These are phyloP conservation scores for Cyclargus thomasi DNA, from an alignment of 1,140 invertebrate species.

Conservation along the genomic window DNA sequence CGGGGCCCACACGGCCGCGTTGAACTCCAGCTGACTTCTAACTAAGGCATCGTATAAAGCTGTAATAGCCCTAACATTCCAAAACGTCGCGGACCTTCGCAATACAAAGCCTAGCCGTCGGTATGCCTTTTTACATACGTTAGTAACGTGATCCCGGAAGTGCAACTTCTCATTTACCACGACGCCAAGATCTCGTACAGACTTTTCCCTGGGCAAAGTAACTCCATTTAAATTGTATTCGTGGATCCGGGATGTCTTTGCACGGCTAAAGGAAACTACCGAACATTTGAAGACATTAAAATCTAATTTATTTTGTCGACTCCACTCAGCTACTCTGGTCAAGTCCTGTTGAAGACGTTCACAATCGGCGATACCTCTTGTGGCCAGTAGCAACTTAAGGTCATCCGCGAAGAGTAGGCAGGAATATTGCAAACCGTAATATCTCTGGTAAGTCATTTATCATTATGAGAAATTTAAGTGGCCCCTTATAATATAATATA, in stretches of 20 bases:
- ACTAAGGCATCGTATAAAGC: no score
- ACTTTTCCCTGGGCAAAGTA: not conserved
- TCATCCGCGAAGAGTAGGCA: not conserved
- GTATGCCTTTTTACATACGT: not conserved
- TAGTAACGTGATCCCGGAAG: not conserved
- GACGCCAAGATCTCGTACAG: not conserved
- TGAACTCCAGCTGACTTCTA: no score
- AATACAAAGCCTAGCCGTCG: not conserved
- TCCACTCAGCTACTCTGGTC: not conserved
- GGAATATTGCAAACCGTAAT: not conserved
- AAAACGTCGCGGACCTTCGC: not conserved
- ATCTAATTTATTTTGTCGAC: not conserved
- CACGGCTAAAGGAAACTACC: not conserved
- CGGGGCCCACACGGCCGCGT: no score
- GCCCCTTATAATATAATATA: no score
- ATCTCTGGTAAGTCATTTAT: not conserved
- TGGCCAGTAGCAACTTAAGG: not conserved
- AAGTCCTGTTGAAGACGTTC: not conserved
- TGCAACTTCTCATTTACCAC: not conserved
- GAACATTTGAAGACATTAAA: conserved; percentile 19
- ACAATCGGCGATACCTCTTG: not conserved
- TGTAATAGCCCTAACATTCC: no score
- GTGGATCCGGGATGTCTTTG: not conserved
- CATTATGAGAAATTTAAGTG: not conserved
- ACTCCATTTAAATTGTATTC: not conserved